Conservation (phyloP, 2,888 invertebrate species). For the Drosophila nr. perissopoda region DNA sequence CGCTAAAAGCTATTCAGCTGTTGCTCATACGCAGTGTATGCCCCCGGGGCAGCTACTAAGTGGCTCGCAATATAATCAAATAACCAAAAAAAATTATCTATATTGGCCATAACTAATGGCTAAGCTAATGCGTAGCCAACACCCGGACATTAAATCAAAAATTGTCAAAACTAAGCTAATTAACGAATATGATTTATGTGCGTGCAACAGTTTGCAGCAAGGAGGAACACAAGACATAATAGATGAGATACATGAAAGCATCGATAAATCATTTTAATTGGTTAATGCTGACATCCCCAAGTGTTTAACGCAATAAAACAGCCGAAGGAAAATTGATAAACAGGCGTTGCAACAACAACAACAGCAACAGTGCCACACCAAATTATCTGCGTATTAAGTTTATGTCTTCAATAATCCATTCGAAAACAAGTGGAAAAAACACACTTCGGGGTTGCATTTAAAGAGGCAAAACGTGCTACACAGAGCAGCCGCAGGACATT, state of each 20-base stretch:
- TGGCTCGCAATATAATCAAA: slow-evolving; percentile 32
- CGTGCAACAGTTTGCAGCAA: slow-evolving; percentile 4
- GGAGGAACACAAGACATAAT: slow-evolving; percentile 5
- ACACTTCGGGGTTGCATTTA: slow-evolving; percentile 28
- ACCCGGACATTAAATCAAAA: slow-evolving; percentile 40
- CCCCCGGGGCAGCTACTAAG: slow-evolving; percentile 6
- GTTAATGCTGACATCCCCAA: slow-evolving; percentile 34
- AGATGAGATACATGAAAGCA: slow-evolving; percentile 30
- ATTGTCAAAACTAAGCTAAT: slow-evolving; percentile 32
- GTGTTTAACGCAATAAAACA: slow-evolving; percentile 13
- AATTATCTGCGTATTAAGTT: slow-evolving; percentile 50
- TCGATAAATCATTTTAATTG: slow-evolving; percentile 72
- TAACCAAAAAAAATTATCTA: slow-evolving; percentile 24
- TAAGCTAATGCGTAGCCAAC: slow-evolving; percentile 32
- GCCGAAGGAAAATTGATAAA: slow-evolving; percentile 56
- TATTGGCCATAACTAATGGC: slow-evolving; percentile 26
- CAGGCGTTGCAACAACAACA: slow-evolving; percentile 27
- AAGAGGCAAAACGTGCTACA: slow-evolving; percentile 35
- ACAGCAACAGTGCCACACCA: slow-evolving; percentile 16
- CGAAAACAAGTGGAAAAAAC: neutral
- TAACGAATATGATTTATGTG: slow-evolving; percentile 44
- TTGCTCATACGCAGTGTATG: slow-evolving; percentile 57
- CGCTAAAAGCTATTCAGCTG: slow-evolving; percentile 35
- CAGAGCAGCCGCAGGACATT: slow-evolving; percentile 55
- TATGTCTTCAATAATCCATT: slow-evolving; percentile 30